These are phyloP conservation scores for Ctenopoma multispine DNA, from an alignment of 2,797 vertebrate species.

Conservation along the genomic window DNA sequence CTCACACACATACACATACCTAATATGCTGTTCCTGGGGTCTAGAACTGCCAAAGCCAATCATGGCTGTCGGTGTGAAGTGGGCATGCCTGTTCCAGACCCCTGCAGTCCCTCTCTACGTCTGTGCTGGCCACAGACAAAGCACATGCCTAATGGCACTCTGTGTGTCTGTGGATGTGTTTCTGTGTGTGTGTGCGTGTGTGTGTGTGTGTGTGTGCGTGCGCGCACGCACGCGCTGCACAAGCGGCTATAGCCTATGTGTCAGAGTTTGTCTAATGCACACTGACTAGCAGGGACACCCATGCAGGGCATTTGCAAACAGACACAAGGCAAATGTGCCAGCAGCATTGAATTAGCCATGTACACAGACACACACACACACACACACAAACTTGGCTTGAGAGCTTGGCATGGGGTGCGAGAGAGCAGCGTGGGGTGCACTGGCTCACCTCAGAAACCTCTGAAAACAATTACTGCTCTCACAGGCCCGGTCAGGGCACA, in stretches of 20 bases:
- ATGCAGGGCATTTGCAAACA: slow-evolving; percentile 80
- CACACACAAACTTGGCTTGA: slow-evolving; percentile 70
- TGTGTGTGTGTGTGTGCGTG: slow-evolving; percentile 13
- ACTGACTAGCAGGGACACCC: slow-evolving; percentile 81
- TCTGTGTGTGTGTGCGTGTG: slow-evolving; percentile 10
- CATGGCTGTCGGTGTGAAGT: slow-evolving; percentile 86
- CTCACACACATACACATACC: slow-evolving; percentile 42
- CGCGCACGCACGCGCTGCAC: slow-evolving; percentile 39
- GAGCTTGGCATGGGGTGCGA: slow-evolving; percentile 78
- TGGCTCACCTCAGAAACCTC: slow-evolving; percentile 82
- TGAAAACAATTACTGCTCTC: slow-evolving; percentile 83
- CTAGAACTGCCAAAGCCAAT: slow-evolving; percentile 89
- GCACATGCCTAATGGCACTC: slow-evolving; percentile 74
- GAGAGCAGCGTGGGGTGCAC: slow-evolving; percentile 77
- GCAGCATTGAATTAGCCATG: slow-evolving; percentile 75
- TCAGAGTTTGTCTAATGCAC: slow-evolving; percentile 76
- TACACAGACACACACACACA: slow-evolving; percentile 57
- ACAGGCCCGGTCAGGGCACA: slow-evolving; percentile 74
- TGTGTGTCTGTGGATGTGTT: slow-evolving; percentile 18
- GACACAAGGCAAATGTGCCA: slow-evolving; percentile 77
- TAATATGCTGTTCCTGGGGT: slow-evolving; percentile 83
- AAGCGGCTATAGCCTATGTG: slow-evolving; percentile 58
- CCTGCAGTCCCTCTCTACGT: slow-evolving; percentile 74
- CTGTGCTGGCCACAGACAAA: slow-evolving; percentile 76
- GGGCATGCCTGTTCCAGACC: slow-evolving; percentile 79